These are phyloP conservation scores for Drosophila nigricruria DNA, from an alignment of 2,888 invertebrate species.

Conservation along the genomic window DNA sequence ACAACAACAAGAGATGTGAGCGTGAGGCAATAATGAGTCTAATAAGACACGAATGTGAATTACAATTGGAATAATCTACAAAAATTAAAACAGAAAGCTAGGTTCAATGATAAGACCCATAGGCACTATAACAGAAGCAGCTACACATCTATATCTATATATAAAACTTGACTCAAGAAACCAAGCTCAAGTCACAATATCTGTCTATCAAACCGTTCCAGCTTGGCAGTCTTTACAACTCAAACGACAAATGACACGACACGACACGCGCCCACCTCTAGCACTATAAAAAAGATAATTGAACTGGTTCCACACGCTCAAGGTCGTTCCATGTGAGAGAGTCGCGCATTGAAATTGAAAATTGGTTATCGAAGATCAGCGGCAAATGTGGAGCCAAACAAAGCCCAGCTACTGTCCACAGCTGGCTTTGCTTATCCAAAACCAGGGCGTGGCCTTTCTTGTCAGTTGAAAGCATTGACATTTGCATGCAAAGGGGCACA, in stretches of 20 bases:
- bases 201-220: not conserved
- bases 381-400: conserved; percentile 62
- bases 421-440: not conserved
- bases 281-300: conserved; percentile 34
- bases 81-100: too few species aligned
- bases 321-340: conserved; percentile 74
- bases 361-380: conserved; percentile 57
- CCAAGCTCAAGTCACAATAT: not conserved
- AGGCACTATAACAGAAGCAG: too few species aligned
- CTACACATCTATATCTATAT: too few species aligned
- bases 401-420: conserved; percentile 56
- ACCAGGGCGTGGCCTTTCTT: conserved; percentile 43
- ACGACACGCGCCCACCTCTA: conserved; percentile 9
- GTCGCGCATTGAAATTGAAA: conserved; percentile 47
- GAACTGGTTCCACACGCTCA: conserved; percentile 57
- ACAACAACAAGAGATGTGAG: not conserved
- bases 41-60: not conserved
- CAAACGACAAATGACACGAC: not conserved
- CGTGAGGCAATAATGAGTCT: not conserved
- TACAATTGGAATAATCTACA: not conserved
- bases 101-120: too few species aligned
- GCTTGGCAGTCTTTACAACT: not conserved
- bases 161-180: not conserved
- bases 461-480: conserved; percentile 62
- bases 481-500: conserved; percentile 44